Conservation (phyloP, 2,113 vertebrate genomes). For the Patagioenas fasciata region DNA sequence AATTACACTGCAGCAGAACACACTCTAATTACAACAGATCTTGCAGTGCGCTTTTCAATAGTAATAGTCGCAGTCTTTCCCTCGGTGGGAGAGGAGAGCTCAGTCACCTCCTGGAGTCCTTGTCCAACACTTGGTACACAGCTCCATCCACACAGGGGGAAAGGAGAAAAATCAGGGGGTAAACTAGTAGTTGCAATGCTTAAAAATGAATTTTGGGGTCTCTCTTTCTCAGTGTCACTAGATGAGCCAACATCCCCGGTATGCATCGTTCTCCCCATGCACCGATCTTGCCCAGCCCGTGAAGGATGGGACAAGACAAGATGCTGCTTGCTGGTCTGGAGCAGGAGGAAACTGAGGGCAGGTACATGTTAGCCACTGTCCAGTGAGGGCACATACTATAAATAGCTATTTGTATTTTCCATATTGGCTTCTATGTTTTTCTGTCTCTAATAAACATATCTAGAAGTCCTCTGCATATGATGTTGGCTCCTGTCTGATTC, state of each 20-base stretch:
- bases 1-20: conserved; percentile 10
- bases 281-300: neutral
- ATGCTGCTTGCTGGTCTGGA: neutral
- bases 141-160: neutral
- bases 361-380: accelerated
- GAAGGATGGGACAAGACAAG: neutral
- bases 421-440: neutral
- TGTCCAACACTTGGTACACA: neutral
- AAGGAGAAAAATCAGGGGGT: neutral
- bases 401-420: neutral
- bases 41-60: neutral
- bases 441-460: neutral
- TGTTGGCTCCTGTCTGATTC: accelerated
- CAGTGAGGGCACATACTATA: neutral
- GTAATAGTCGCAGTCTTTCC: neutral
- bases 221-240: neutral
- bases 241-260: neutral
- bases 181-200: neutral
- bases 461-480: neutral
- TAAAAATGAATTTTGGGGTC: neutral
- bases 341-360: neutral
- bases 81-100: neutral
- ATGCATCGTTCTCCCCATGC: accelerated
- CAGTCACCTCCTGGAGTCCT: neutral
- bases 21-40: neutral